Conservation (phyloP, 2,797 vertebrate genomes). For the Manis crassicaudata region DNA sequence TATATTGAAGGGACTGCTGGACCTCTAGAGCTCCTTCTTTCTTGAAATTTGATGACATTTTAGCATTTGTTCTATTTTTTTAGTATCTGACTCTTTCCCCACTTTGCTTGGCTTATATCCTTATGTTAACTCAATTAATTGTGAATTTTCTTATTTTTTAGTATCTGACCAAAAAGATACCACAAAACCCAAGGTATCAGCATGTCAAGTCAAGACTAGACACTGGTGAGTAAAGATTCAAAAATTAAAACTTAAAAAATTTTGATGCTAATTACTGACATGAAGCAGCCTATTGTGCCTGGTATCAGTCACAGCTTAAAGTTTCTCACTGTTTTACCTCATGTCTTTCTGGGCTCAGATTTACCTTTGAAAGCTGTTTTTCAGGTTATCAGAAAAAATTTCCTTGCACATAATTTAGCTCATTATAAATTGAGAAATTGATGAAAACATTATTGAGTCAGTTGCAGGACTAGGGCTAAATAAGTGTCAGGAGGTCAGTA, state of each 20-base stretch:
- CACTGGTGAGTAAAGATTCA: constrained; percentile 89
- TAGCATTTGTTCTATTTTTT: neutral
- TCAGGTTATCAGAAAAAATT: constrained; percentile 33
- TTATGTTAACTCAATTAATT: constrained; percentile 40
- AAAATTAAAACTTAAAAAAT: constrained; percentile 28
- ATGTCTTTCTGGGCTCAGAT: constrained; percentile 15
- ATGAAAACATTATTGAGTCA: neutral
- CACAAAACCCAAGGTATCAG: constrained; percentile 92
- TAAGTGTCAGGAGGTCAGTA: neutral
- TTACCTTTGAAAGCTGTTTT: constrained; percentile 47
- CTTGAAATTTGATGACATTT: constrained; percentile 14
- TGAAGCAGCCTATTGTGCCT: neutral
- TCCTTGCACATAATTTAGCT: neutral
- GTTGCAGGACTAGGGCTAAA: neutral
- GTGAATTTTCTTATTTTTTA: constrained; percentile 77
- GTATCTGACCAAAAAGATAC: constrained; percentile 92
- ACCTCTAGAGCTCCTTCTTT: neutral
- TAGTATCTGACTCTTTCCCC: neutral
- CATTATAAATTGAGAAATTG: constrained; percentile 48
- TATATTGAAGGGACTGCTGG: neutral
- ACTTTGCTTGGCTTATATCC: neutral
- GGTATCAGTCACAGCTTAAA: neutral
- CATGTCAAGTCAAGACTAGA: constrained; percentile 93
- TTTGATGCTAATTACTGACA: neutral
- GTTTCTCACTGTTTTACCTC: constrained; percentile 31